Percentiles rank a stretch among this genome's conserved stretches.
phyloP scores from a whole-genome alignment of 2,888 invertebrate genomes.

The Lathronympha strigana region DNA sequence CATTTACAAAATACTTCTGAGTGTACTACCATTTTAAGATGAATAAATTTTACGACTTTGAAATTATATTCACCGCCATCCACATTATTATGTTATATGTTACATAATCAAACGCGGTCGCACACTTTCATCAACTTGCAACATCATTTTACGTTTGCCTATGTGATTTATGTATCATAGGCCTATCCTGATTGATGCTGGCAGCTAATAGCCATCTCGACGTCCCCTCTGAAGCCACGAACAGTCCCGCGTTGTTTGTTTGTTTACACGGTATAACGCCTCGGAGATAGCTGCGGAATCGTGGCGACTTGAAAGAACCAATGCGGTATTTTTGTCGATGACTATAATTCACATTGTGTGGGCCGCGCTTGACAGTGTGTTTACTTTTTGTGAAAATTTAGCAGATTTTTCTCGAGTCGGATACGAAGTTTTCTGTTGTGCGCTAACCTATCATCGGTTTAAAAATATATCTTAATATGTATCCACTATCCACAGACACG shows the following conservation, averaged over 20 bases:
- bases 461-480: neutral
- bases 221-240: conserved; percentile 19
- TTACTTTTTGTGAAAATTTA: conserved; percentile 63
- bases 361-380: conserved; percentile 59
- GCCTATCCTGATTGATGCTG: conserved; percentile 20
- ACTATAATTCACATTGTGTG: conserved; percentile 78
- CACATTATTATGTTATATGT: too few species aligned
- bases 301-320: conserved; percentile 64
- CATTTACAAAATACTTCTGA: too few species aligned
- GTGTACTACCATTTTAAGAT: too few species aligned
- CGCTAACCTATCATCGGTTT: conserved; percentile 20
- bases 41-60: too few species aligned
- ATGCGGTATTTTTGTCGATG: conserved; percentile 75
- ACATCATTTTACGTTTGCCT: conserved; percentile 9
- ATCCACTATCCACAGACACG: too few species aligned
- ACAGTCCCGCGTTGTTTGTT: conserved; percentile 54
- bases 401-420: conserved; percentile 48
- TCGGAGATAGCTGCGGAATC: conserved; percentile 50
- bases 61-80: too few species aligned
- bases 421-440: conserved; percentile 28
- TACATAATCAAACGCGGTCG: neutral
- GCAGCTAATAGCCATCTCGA: conserved; percentile 21
- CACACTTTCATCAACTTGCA: neutral
- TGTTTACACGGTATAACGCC: conserved; percentile 53
- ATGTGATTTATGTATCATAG: conserved; percentile 24